phyloP scores from a whole-genome alignment of 2,113 vertebrate species.

The Phoenicopterus ruber region DNA sequence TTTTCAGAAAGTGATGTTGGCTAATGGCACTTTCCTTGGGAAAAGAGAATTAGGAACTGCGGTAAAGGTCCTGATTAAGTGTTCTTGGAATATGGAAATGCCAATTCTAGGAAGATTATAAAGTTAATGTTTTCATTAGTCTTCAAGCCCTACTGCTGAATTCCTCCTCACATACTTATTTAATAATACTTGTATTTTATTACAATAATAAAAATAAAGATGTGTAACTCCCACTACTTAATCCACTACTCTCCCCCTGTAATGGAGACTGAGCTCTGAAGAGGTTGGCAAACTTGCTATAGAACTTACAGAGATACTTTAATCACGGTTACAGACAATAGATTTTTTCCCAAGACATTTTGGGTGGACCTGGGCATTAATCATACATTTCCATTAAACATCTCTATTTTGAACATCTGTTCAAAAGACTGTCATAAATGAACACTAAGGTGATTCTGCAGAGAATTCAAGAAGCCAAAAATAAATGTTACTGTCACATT shows the following conservation, averaged over 20 bases:
- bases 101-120: neutral
- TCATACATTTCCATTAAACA: neutral
- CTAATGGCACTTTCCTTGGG: neutral
- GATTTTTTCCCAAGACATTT: neutral
- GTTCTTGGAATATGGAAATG: neutral
- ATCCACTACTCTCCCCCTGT: neutral
- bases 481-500: neutral
- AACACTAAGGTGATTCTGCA: neutral
- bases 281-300: neutral
- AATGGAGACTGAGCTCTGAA: neutral
- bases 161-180: neutral
- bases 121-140: constrained; percentile 2
- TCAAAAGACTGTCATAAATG: neutral
- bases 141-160: neutral
- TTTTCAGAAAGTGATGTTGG: neutral
- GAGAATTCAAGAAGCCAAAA: constrained; percentile 8
- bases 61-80: neutral
- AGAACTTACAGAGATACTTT: neutral
- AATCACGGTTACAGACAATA: neutral
- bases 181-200: constrained; percentile 10
- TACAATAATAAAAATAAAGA: neutral
- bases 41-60: neutral
- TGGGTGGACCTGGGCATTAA: neutral
- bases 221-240: neutral
- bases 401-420: neutral